phyloP scores from a whole-genome alignment of 2,797 vertebrate species.

The Tarsius wallacei region DNA sequence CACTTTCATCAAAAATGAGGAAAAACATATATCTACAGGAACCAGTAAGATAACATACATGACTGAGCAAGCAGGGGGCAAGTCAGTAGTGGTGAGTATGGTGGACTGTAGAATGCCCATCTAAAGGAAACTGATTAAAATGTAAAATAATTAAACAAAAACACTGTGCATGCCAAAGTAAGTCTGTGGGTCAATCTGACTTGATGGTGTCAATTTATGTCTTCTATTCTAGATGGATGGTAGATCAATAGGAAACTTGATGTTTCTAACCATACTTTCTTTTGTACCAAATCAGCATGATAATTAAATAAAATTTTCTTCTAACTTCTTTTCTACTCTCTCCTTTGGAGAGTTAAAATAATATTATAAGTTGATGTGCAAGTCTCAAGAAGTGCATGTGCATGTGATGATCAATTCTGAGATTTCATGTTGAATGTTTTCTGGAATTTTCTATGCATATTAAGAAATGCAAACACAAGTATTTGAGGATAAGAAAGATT shows the following conservation, averaged over 20 bases:
- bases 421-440: neutral
- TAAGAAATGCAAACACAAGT: conserved; percentile 35
- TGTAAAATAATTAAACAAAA: neutral
- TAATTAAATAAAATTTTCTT: neutral
- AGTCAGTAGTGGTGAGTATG: neutral
- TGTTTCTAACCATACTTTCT: neutral
- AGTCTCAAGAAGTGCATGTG: neutral
- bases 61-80: neutral
- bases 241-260: neutral
- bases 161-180: neutral
- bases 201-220: accelerated
- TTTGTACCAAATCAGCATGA: neutral
- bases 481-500: neutral
- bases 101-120: neutral
- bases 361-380: neutral
- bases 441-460: neutral
- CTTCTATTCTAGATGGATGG: neutral
- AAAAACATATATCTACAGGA: neutral
- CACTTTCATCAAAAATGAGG: neutral
- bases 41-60: neutral
- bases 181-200: neutral
- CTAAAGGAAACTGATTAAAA: neutral
- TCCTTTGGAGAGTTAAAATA: conserved; percentile 19
- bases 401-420: neutral
- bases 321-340: neutral